Evolutionary conservation across 2,113 vertebrate species (phyloP).

Genomic region (Ploceus nigricollis): DNA sequence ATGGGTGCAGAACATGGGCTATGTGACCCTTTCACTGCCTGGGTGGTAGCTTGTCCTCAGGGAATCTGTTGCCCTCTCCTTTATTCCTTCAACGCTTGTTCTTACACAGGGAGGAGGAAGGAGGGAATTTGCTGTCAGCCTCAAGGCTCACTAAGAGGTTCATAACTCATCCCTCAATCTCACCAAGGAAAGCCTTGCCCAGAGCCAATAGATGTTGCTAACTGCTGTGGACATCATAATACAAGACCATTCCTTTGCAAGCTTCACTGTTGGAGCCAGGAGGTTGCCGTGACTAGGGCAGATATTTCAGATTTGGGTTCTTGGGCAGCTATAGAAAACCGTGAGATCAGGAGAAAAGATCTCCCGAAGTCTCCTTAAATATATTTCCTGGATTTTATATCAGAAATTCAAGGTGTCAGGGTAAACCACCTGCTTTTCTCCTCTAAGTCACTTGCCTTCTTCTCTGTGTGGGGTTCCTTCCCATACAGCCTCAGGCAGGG

Average conservation of each 20-base stretch:
- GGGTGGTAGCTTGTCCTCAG: background rate
- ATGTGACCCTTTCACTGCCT: background rate
- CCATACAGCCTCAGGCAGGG: background rate
- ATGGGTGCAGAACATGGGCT: background rate
- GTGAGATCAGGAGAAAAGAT: background rate
- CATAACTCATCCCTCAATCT: background rate
- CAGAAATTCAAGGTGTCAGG: background rate
- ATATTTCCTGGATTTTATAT: background rate
- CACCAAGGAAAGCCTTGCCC: background rate
- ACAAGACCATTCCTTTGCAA: background rate
- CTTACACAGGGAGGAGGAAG: background rate
- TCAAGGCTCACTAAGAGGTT: background rate
- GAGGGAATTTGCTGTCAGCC: background rate
- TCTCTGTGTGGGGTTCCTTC: background rate
- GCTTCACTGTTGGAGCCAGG: background rate
- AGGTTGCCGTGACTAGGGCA: background rate
- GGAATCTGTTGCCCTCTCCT: background rate
- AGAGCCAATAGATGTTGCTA: background rate
- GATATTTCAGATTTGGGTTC: background rate
- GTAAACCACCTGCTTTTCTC: background rate
- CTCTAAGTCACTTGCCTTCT: background rate
- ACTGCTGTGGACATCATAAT: background rate
- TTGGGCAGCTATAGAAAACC: background rate
- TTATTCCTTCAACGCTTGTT: background rate
- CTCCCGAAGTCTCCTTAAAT: background rate